Evolutionary conservation across 1,140 invertebrate species (phyloP), one percentile per base, ranked within the genome.

Genomic region (Drosophila takahashii): DNA sequence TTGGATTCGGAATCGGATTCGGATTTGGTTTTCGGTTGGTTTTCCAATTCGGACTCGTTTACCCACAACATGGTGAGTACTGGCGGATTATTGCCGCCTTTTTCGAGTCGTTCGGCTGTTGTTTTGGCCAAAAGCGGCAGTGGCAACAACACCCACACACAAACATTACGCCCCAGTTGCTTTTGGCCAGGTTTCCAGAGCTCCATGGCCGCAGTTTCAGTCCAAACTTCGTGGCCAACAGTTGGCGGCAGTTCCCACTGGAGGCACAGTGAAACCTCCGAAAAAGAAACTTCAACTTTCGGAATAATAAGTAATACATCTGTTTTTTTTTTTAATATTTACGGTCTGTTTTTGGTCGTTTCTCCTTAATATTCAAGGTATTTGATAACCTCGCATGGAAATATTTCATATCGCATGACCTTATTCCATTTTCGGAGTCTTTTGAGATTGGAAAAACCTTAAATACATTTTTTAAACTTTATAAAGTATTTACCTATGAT

Each of bases 101-200:
- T 70, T 70, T 70, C 34, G 16, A 70, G 65, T 57, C 6, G 29
- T 2, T 32, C 29, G 29, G 7, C 9, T 27, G 65, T 51, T 27
- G 65, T 51, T 48, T 22, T 70, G 41, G 42, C 64, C 67, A 70
- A 57, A 70, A 47, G 65, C 51, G 65, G 65, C 62, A 22, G 42
- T 65, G 50, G 66, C 66, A 44, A 39, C 64, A 57, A 69, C 66
- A 39, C 66, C 66, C 66, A 70, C 67, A 70, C 67, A 69, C 65
- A 36, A 27, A 62, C 60, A n/a, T n/a, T n/a, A 41, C n/a, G 15
- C 5, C 57, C 9, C n/a, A 26, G 29, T 15, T 15, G 39, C 7
- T 32, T 22, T 11, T 53, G 37, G 15, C 51, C 53, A 57, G 39
- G 62, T 29, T 26, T 42, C 16, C 15, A 27, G 47, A 13, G 22